Base-by-base conservation (phyloP, 1,140 invertebrate genomes). In the Lysiphlebus fabarum region DNA sequence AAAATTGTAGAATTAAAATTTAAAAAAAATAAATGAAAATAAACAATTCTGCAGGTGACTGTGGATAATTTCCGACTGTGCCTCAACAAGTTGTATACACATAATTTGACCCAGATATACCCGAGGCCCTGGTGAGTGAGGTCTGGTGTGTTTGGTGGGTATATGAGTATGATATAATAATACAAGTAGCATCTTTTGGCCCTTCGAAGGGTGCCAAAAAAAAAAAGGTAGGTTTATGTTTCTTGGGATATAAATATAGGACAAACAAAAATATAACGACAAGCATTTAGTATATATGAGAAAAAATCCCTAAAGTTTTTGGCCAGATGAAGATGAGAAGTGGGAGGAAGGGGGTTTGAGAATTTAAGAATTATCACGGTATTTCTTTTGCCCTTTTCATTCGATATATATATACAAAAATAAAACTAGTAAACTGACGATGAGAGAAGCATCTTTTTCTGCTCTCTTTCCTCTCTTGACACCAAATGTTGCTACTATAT, bases 81-180 rank as follows among this genome's bases (percentile, higher is more conserved):
- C 63, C 66, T 67, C 67, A 67, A 70, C 70, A 73, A 73, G 67
- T 73, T 72, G 42, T 56, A 44, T 56, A 44, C 43, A 45, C 44
- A 44, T 73, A 72, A 73, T 73, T 65, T 73, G 70, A 73, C 72
- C 70, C 70, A 73, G 66, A 72, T 73, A 72, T 73, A 63, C 67
- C 56, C 48, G 63, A 26, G 17, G 17, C 17, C 17, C 17, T 26
- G 17, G 17, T 26, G 17, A 26, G 17, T 37, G 36, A 36, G 49
- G 49, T 51, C 49, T 51, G 68, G 66, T 70, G 58, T 48, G 41
- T 56, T 37, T 53, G 41, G 40, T 36, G 41, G 38, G 37, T 40
- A 12, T 70, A 71, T 69, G 70, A 69, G 67, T 26, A 26, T 66
- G 70, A 65, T 72, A 64, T 69, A 59, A 56, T 51, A 51, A 51